A percentile compares a stretch with the other conserved stretches of the same genome.
Evolutionary conservation across 2,797 vertebrate genomes (phyloP).

Genomic region (Xenentodon cancila): DNA sequence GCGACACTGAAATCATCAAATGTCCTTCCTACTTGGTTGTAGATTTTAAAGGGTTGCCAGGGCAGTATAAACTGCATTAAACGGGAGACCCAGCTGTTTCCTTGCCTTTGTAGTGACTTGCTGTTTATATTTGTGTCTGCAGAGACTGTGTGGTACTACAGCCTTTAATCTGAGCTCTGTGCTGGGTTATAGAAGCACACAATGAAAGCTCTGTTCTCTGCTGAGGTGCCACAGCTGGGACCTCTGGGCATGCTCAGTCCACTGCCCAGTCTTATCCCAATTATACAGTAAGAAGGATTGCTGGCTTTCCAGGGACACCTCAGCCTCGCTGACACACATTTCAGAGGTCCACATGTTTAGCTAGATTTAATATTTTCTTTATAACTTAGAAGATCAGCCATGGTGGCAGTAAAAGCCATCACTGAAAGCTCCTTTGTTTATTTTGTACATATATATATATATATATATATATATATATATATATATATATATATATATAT

Average conservation of each 20-base stretch:
- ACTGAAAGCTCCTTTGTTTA: too few species aligned
- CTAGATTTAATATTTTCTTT: constrained; percentile 18
- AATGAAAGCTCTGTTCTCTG: constrained; percentile 70
- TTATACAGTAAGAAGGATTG: constrained; percentile 30
- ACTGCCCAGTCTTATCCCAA: constrained; percentile 47
- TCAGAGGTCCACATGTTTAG: constrained; percentile 8
- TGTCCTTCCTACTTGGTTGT: too few species aligned
- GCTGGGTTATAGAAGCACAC: constrained; percentile 70
- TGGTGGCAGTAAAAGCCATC: too few species aligned
- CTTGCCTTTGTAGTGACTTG: constrained; percentile 43
- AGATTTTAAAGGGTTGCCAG: neutral
- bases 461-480: too few species aligned
- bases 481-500: too few species aligned
- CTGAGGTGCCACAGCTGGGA: constrained; percentile 68
- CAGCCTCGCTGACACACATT: constrained; percentile 14
- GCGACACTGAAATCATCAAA: too few species aligned
- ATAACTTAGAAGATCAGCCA: neutral
- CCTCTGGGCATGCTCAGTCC: constrained; percentile 69
- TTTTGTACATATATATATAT: too few species aligned
- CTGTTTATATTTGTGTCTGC: constrained; percentile 64
- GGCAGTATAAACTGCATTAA: constrained; percentile 27
- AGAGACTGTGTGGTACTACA: constrained; percentile 41
- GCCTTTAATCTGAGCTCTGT: constrained; percentile 69
- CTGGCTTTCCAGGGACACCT: constrained; percentile 24
- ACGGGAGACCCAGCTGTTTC: constrained; percentile 35